Evolutionary conservation across 1,140 invertebrate genomes (phyloP), one percentile per base, ranked within the genome.

Genomic region (Drosophila malerkotliana): DNA sequence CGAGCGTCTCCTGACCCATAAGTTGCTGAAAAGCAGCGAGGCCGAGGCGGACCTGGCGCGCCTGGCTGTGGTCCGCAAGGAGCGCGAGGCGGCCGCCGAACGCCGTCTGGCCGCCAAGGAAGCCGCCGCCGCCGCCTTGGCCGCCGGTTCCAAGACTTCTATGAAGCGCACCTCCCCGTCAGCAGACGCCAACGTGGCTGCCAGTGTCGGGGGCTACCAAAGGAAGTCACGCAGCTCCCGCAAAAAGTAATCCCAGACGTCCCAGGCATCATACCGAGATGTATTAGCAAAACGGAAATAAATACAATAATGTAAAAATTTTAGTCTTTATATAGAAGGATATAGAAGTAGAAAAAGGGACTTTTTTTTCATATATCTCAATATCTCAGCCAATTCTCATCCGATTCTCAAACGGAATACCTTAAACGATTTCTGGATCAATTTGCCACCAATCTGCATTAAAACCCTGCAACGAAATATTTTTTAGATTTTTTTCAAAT

Each of bases 81-180:
- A 84, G 7, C 59, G 80, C 0, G 76, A 83, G 32, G 61, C 45
- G 0, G 79, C 75, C 2, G 79, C 79, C 21, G 24, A 83, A 30
- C 41, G 30, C 0, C 79, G 79, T 32, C 47, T 84, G 56, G 80
- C 76, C 18, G 71, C 75, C 8, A 83, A 75, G 9, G n/a, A 39
- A 60, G 56, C 14, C 18, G 34, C 59, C 7, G n/a, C 32, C 4
- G 12, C 18, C 0, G 21, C 10, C 6, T 21, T 28, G 6, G 41
- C 67, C 32, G 5, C 51, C 6, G 8, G n/a, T 0, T 10, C 51
- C 26, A n/a, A 32, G 18, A n/a, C 8, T 3, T 61, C 15, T 2
- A 12, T 72, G 1, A 73, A 41, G 34, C 15, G 44, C 2, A 10
- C 10, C 44, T 41, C 37, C 10, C 15, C 26, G 5, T 44, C n/a